phyloP scores from a whole-genome alignment of 2,888 invertebrate species.

The Rapana venosa region DNA sequence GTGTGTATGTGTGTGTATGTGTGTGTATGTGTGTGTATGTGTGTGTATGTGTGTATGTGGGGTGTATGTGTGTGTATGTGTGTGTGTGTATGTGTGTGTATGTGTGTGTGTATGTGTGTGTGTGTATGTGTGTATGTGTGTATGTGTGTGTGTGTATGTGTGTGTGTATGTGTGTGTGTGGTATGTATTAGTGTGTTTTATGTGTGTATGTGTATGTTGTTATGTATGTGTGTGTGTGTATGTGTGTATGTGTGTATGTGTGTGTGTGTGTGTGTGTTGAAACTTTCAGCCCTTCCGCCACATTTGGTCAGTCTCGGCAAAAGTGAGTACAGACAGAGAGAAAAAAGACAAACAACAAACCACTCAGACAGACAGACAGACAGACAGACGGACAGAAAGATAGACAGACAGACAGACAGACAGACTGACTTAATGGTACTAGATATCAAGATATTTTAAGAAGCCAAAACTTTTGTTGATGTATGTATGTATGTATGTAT shows the following conservation, averaged over 20 bases:
- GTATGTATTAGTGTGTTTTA: too few species aligned
- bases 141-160: not conserved
- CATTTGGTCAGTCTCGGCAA: slow-evolving; percentile 21
- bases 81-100: not conserved
- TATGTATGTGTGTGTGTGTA: slow-evolving; percentile 9
- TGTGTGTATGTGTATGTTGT: not conserved
- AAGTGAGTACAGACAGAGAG: not conserved
- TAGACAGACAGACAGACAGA: not conserved
- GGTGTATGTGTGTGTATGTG: not conserved
- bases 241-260: not conserved
- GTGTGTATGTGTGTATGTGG: not conserved
- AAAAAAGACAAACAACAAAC: not conserved
- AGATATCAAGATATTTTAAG: too few species aligned
- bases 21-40: slow-evolving; percentile 8
- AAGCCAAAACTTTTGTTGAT: too few species aligned
- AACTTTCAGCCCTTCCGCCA: not conserved
- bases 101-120: not conserved
- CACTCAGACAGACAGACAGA: not conserved
- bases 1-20: slow-evolving; percentile 3
- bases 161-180: not conserved
- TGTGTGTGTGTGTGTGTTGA: slow-evolving; percentile 1
- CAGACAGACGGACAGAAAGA: not conserved
- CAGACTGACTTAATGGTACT: not conserved
- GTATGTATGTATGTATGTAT: too few species aligned
- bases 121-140: not conserved